phyloP scores from a whole-genome alignment of 1,140 invertebrate species.

The Antheraea mylitta region DNA sequence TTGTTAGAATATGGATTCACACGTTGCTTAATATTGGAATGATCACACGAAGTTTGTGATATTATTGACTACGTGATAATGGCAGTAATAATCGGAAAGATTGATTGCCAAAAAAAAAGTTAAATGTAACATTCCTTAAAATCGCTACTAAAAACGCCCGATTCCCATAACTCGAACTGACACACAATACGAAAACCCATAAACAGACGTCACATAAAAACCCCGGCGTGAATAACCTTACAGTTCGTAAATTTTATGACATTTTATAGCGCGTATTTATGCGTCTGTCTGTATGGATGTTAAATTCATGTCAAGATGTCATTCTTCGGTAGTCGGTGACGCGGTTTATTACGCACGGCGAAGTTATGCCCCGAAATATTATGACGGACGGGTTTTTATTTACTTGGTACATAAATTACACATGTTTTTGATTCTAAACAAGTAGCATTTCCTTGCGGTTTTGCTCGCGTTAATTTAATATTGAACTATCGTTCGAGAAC shows the following conservation, averaged over 20 bases:
- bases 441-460: neutral
- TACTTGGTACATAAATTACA: neutral
- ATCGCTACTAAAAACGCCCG: neutral
- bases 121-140: too few species aligned
- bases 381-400: neutral
- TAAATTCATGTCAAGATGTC: conserved; percentile 41
- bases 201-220: conserved; percentile 59
- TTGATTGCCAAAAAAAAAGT: too few species aligned
- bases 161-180: conserved; percentile 22
- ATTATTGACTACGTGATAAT: too few species aligned
- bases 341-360: conserved; percentile 42
- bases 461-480: neutral
- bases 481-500: too few species aligned
- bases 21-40: too few species aligned
- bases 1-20: too few species aligned
- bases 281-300: conserved; percentile 28
- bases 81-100: too few species aligned
- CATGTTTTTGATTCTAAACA: too few species aligned
- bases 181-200: conserved; percentile 47
- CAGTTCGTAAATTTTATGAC: conserved; percentile 72
- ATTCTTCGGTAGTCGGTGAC: conserved; percentile 32
- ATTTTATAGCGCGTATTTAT: conserved; percentile 47
- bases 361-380: conserved; percentile 26
- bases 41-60: too few species aligned
- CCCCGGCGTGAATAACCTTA: conserved; percentile 56